These are phyloP conservation scores for Aporophyla lueneburgensis DNA, from an alignment of 2,888 invertebrate species.

Conservation along the genomic window DNA sequence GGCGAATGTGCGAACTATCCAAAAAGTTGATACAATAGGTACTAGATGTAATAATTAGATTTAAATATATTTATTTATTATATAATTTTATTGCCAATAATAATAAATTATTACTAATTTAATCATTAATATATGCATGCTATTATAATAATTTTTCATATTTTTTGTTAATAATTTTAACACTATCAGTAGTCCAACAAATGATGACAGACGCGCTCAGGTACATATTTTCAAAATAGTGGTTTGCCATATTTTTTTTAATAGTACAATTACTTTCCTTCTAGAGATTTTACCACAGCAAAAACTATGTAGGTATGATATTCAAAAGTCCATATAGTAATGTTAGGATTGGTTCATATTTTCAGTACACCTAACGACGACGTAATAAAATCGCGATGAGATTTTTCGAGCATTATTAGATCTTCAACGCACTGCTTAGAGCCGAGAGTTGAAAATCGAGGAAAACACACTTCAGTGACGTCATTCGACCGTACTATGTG, in stretches of 20 bases:
- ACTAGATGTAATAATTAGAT: constrained; percentile 20
- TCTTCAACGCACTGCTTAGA: too few relatives aligned
- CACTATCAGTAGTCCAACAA: constrained; percentile 27
- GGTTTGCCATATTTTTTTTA: background rate
- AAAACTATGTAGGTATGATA: background rate
- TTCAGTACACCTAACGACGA: background rate
- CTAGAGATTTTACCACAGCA: background rate
- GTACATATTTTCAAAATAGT: constrained; percentile 31
- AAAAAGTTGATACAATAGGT: constrained; percentile 15
- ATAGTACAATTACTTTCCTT: background rate
- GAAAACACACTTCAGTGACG: too few relatives aligned
- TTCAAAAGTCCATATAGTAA: background rate
- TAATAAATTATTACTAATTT: constrained; percentile 31
- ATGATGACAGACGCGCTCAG: constrained; percentile 32
- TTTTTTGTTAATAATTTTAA: constrained; percentile 9
- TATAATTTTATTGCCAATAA: constrained; percentile 43
- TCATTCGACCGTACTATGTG: too few relatives aligned
- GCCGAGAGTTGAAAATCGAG: too few relatives aligned
- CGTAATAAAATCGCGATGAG: too few relatives aligned
- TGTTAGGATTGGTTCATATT: background rate
- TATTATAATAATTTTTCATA: constrained; percentile 31
- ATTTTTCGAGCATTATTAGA: too few relatives aligned
- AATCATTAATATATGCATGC: constrained; percentile 26
- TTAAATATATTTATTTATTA: constrained; percentile 38
- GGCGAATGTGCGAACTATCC: constrained; percentile 22